phyloP scores from a whole-genome alignment of 2,113 vertebrate species.

The Casuarius casuarius region DNA sequence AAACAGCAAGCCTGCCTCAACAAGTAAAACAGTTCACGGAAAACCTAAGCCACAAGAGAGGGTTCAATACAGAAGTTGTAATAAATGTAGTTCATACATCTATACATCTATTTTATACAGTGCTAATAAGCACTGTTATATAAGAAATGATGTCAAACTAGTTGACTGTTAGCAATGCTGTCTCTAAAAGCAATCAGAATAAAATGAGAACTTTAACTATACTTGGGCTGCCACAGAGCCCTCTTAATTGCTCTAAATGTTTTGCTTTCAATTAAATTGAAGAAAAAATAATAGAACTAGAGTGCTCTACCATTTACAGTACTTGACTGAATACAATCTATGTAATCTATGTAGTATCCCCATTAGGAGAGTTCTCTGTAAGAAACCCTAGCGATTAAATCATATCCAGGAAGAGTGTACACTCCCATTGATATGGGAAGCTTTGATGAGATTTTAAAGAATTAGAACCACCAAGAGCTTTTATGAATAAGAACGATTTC shows the following conservation, averaged over 20 bases:
- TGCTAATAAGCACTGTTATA: not conserved
- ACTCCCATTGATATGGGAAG: not conserved
- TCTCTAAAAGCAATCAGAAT: constrained; percentile 17
- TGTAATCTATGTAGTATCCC: not conserved
- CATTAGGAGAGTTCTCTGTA: constrained; percentile 35
- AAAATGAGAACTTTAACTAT: constrained; percentile 34
- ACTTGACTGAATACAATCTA: constrained; percentile 48
- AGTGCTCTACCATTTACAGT: constrained; percentile 52
- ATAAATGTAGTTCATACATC: not conserved
- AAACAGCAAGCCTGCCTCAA: not conserved
- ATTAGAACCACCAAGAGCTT: constrained; percentile 30
- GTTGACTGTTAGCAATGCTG: not conserved
- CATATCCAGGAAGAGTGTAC: constrained; percentile 33
- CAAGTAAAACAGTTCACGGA: not conserved
- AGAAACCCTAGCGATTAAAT: constrained; percentile 54
- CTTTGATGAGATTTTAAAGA: constrained; percentile 54
- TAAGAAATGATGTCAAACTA: not conserved
- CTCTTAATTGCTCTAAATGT: constrained; percentile 42
- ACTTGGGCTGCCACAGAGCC: not conserved
- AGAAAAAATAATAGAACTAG: constrained; percentile 9
- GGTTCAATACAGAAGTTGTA: no score
- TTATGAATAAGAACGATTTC: constrained; percentile 20
- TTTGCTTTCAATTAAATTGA: constrained; percentile 56
- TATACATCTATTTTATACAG: not conserved
- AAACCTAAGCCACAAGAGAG: not conserved